A percentile compares a stretch with the other conserved stretches of the same genome.
phyloP scores from a whole-genome alignment of 2,113 vertebrate species.

The Lasiurus cinereus region DNA sequence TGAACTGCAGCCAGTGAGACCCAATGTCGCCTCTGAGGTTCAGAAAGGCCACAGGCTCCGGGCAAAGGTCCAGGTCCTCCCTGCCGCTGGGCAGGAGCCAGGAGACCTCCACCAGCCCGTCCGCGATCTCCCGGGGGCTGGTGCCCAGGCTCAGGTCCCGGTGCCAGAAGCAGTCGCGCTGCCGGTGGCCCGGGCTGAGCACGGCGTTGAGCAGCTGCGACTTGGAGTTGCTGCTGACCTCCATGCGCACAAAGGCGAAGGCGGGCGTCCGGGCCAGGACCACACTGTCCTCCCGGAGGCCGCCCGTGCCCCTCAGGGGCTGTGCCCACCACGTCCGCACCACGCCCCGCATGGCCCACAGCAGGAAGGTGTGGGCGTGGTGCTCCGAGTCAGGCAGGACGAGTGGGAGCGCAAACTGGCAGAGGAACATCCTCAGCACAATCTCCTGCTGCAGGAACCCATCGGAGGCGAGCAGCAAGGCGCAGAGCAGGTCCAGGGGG shows the following conservation, averaged over 20 bases:
- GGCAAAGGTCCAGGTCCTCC: constrained; percentile 81
- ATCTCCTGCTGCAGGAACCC: constrained; percentile 90
- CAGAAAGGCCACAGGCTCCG: constrained; percentile 81
- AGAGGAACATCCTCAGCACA: constrained; percentile 88
- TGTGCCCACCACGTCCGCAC: constrained; percentile 87
- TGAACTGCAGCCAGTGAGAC: constrained; percentile 84
- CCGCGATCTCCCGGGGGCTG: constrained; percentile 85
- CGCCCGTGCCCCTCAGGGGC: constrained; percentile 62
- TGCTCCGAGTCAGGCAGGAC: constrained; percentile 87
- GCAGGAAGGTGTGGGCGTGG: constrained; percentile 85
- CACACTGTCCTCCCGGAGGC: constrained; percentile 79
- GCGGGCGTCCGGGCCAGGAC: constrained; percentile 86
- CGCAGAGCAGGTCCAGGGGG: constrained; percentile 89
- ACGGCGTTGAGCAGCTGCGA: constrained; percentile 89
- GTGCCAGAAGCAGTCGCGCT: constrained; percentile 89
- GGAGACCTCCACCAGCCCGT: constrained; percentile 90
- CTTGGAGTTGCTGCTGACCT: constrained; percentile 89
- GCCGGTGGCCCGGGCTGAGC: constrained; percentile 86
- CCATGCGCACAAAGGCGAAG: constrained; percentile 90
- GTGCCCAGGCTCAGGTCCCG: constrained; percentile 83
- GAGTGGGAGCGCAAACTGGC: constrained; percentile 92
- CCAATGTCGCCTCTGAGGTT: constrained; percentile 84
- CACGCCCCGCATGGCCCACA: constrained; percentile 89
- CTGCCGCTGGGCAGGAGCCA: constrained; percentile 88
- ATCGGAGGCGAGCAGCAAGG: constrained; percentile 88